These are phyloP conservation scores for Albula glossodonta DNA, from an alignment of 2,113 vertebrate species.

Conservation along the genomic window DNA sequence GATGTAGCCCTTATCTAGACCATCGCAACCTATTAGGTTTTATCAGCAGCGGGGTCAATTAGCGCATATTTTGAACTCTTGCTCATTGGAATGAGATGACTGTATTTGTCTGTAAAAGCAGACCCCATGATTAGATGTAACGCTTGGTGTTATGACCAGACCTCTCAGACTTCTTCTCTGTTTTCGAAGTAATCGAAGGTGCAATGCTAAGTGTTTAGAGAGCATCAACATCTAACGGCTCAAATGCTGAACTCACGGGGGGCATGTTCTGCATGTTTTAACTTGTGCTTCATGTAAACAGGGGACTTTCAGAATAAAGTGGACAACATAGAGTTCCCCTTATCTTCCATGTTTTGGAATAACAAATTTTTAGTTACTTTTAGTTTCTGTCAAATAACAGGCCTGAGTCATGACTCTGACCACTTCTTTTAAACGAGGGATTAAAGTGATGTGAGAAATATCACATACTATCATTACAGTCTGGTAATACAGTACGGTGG, in stretches of 20 bases:
- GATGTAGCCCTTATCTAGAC: not conserved
- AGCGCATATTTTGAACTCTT: not conserved
- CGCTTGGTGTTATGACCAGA: too few relatives aligned
- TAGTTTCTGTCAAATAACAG: too few relatives aligned
- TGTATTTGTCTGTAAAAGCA: not conserved
- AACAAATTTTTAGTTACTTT: not conserved
- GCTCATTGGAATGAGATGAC: not conserved
- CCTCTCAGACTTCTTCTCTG: constrained; percentile 15
- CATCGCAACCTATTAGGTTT: not conserved
- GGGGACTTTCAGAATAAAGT: too few relatives aligned
- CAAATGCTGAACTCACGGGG: not conserved
- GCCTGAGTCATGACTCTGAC: too few relatives aligned
- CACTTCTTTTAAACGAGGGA: too few relatives aligned
- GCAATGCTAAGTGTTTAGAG: not conserved
- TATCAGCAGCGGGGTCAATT: not conserved
- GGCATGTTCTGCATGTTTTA: not conserved
- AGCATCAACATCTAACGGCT: not conserved
- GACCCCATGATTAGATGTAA: not conserved
- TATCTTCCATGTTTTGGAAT: not conserved
- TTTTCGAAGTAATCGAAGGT: not conserved
- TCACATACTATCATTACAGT: too few relatives aligned
- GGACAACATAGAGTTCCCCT: too few relatives aligned
- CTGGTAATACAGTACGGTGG: too few relatives aligned
- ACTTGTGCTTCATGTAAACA: not conserved
- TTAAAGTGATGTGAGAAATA: too few relatives aligned